These are phyloP conservation scores for Phyllotreta striolata DNA, from an alignment of 2,888 invertebrate species.

Conservation along the genomic window DNA sequence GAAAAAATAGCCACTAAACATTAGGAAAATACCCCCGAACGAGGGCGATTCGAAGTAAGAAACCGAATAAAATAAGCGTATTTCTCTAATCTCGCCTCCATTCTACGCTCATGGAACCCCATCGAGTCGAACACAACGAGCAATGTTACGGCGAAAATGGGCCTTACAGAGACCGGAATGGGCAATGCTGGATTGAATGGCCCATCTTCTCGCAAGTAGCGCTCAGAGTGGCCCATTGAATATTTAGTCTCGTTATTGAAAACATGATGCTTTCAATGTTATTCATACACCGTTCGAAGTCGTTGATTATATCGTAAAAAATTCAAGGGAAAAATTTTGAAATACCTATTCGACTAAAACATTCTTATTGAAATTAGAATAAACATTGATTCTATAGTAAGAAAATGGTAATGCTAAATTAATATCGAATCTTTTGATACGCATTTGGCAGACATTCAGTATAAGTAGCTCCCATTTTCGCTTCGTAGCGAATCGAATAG, in stretches of 20 bases:
- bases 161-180: conserved; percentile 59
- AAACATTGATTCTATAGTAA: too few species aligned
- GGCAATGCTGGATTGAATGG: conserved; percentile 58
- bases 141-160: conserved; percentile 58
- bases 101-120: conserved; percentile 55
- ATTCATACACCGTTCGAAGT: conserved; percentile 55
- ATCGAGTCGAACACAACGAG: conserved; percentile 58
- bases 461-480: too few species aligned
- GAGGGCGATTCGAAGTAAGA: conserved; percentile 50
- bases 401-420: too few species aligned
- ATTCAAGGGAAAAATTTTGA: conserved; percentile 7
- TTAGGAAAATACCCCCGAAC: conserved; percentile 44
- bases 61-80: conserved; percentile 53
- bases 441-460: too few species aligned
- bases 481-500: conserved; percentile 9
- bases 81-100: conserved; percentile 42
- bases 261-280: conserved; percentile 58
- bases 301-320: conserved; percentile 54
- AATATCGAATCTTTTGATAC: too few species aligned
- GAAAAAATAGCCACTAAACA: conserved; percentile 32
- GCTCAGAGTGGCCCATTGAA: conserved; percentile 59
- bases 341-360: too few species aligned
- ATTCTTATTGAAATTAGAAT: too few species aligned
- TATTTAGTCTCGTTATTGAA: conserved; percentile 61
- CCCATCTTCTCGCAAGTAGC: conserved; percentile 57